Conservation (phyloP, 1,140 invertebrate species). For the Atta colombica region DNA sequence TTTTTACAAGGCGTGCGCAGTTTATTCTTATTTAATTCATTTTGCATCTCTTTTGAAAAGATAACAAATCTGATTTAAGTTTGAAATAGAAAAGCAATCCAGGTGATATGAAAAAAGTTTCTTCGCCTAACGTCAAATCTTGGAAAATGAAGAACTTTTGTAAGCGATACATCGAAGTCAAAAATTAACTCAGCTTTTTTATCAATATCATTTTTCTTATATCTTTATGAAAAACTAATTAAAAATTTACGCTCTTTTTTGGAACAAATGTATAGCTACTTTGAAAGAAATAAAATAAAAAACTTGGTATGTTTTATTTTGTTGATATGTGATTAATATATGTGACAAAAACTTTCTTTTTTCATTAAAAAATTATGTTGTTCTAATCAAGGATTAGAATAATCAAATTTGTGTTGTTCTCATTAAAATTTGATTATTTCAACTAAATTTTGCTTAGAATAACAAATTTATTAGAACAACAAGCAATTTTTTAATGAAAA, state of each 20-base stretch:
- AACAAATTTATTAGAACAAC: too few species aligned
- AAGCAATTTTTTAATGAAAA: too few species aligned
- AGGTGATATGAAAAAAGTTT: not conserved
- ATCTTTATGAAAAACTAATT: not conserved
- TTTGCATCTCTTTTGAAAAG: not conserved
- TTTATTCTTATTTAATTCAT: not conserved
- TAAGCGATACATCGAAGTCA: not conserved
- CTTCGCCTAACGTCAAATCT: not conserved
- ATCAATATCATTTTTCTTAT: not conserved
- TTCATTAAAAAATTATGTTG: too few species aligned
- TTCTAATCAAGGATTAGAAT: too few species aligned
- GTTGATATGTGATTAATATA: too few species aligned
- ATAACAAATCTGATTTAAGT: not conserved
- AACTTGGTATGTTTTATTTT: too few species aligned
- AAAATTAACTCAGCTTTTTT: slow-evolving; percentile 4
- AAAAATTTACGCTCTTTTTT: not conserved
- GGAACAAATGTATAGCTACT: not conserved
- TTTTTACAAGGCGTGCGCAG: not conserved
- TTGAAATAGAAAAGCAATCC: not conserved
- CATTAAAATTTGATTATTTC: too few species aligned
- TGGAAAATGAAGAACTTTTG: slow-evolving; percentile 1
- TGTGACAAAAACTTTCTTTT: too few species aligned
- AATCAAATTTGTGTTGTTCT: too few species aligned
- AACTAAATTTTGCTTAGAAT: too few species aligned
- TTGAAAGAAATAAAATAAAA: too few species aligned